Percentiles rank a stretch among this genome's conserved stretches.
Evolutionary conservation across 2,113 vertebrate species (phyloP).

Genomic region (Ophthalmolycus amberensis): DNA sequence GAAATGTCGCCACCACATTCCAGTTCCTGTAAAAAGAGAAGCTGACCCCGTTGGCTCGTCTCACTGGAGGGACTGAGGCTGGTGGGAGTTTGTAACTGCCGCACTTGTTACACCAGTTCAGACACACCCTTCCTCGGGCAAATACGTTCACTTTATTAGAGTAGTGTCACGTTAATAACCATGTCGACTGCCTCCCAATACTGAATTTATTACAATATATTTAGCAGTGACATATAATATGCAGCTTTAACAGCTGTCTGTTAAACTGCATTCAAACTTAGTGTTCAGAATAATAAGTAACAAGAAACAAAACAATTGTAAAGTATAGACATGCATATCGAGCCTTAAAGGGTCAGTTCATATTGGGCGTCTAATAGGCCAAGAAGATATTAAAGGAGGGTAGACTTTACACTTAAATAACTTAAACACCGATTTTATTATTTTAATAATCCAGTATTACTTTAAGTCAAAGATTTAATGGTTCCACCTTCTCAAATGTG

Average conservation of each 20-base stretch:
- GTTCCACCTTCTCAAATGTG: background rate
- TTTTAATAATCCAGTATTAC: background rate
- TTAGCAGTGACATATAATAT: background rate
- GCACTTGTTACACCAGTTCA: background rate
- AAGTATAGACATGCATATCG: background rate
- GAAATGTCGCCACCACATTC: background rate
- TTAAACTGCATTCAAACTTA: background rate
- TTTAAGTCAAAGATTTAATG: background rate
- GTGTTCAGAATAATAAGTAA: background rate
- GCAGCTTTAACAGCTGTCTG: background rate
- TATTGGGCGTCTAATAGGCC: background rate
- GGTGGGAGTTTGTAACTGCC: background rate
- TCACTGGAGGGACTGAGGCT: background rate
- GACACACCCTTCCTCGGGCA: background rate
- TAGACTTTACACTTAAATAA: background rate
- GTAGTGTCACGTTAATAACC: background rate
- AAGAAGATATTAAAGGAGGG: background rate
- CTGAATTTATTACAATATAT: background rate
- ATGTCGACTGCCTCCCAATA: no score
- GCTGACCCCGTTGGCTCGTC: conserved; percentile 5
- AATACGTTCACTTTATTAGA: background rate
- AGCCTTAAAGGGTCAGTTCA: background rate
- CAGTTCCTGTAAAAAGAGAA: conserved; percentile 61
- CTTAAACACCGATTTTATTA: background rate
- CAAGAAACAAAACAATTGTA: background rate